Percentiles rank a stretch among this genome's conserved stretches.
These are phyloP conservation scores for Drosophila chauvacae DNA, from an alignment of 1,140 invertebrate genomes.

Conservation along the genomic window DNA sequence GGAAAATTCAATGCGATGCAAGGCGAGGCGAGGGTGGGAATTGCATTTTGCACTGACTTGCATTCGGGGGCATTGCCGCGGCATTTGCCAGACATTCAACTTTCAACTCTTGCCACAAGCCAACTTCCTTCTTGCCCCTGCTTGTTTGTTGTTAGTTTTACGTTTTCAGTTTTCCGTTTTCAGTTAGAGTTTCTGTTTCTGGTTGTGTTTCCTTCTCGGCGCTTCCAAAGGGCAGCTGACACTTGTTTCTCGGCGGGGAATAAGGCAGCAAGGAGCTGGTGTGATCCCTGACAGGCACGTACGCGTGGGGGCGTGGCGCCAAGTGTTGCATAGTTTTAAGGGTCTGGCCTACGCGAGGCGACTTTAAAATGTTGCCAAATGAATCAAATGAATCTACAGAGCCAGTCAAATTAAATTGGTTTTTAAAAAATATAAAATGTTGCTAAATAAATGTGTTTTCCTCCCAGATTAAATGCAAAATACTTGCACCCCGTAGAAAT, in stretches of 20 bases:
- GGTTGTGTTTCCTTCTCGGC: slow-evolving; percentile 24
- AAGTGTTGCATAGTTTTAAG: slow-evolving; percentile 60
- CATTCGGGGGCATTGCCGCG: slow-evolving; percentile 70
- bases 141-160: slow-evolving; percentile 30
- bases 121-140: slow-evolving; percentile 3
- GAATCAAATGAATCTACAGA: not conserved
- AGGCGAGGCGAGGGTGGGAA: slow-evolving; percentile 14
- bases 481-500: not conserved
- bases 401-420: not conserved
- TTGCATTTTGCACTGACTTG: slow-evolving; percentile 58
- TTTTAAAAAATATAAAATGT: not conserved
- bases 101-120: slow-evolving; percentile 76
- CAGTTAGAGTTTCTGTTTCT: slow-evolving; percentile 31
- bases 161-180: slow-evolving; percentile 32
- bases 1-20: slow-evolving; percentile 14
- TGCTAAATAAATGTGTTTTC: not conserved
- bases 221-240: slow-evolving; percentile 32
- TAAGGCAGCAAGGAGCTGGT: not conserved
- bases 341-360: slow-evolving; percentile 45
- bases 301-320: slow-evolving; percentile 26
- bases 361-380: slow-evolving; percentile 34
- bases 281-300: slow-evolving; percentile 51
- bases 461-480: not conserved
- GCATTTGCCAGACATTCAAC: slow-evolving; percentile 79
- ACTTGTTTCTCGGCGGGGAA: slow-evolving; percentile 22